Percentiles rank a stretch among this genome's conserved stretches.
Conservation (phyloP, 2,797 vertebrate genomes). For the Pantherophis vulpinus region DNA sequence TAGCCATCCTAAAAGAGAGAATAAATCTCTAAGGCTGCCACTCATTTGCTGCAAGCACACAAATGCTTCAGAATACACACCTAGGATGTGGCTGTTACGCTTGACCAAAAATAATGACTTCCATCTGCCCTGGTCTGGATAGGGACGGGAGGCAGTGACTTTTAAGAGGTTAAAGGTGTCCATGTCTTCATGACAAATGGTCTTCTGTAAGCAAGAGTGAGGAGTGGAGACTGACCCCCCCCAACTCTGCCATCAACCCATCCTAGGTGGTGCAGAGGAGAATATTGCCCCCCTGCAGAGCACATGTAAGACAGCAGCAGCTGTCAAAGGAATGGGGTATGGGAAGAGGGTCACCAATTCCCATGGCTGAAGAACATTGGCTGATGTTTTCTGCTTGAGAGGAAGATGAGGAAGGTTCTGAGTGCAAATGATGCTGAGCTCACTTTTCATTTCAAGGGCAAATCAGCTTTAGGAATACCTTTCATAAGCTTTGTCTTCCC, state of each 20-base stretch:
- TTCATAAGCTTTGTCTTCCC: background rate
- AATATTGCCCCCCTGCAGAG: slow-evolving; percentile 55
- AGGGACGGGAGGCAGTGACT: slow-evolving; percentile 50
- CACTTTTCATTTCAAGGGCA: background rate
- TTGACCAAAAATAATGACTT: slow-evolving; percentile 9
- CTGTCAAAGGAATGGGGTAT: slow-evolving; percentile 54
- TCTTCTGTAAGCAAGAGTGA: slow-evolving; percentile 11
- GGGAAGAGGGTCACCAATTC: slow-evolving; percentile 1
- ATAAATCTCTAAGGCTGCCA: background rate
- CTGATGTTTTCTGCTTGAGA: background rate
- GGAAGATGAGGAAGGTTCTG: background rate
- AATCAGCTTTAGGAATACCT: background rate
- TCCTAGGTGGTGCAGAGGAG: slow-evolving; percentile 66
- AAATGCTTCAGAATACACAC: background rate
- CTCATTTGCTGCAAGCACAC: too few species aligned
- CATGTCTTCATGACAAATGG: slow-evolving; percentile 67
- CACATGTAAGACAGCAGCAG: slow-evolving; percentile 66
- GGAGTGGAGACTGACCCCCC: slow-evolving; percentile 54
- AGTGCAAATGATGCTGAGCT: background rate
- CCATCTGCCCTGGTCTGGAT: background rate
- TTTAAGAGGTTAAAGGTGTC: slow-evolving; percentile 67
- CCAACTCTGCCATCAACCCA: background rate
- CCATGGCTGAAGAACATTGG: slow-evolving; percentile 1
- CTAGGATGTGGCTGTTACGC: background rate
- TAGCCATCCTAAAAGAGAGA: background rate